Conservation (phyloP, 2,888 invertebrate genomes). For the Aquatica leii region DNA sequence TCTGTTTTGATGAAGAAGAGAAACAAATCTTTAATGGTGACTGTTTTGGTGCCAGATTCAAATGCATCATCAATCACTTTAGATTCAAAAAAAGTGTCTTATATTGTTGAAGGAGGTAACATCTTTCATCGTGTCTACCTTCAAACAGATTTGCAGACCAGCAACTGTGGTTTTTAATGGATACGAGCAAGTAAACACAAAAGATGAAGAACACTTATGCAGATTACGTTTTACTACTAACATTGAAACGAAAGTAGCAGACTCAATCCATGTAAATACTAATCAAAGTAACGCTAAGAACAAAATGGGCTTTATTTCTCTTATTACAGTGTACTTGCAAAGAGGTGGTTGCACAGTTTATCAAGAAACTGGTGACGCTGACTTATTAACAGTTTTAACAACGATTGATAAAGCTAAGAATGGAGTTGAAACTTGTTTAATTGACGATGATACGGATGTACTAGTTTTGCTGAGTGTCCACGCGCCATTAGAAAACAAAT, state of each 20-base stretch:
- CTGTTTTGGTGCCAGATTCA: background rate
- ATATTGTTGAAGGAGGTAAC: slow-evolving; percentile 15
- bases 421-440: too few species aligned
- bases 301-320: slow-evolving; percentile 8
- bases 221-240: slow-evolving; percentile 15
- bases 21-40: slow-evolving; percentile 10
- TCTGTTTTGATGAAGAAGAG: slow-evolving; percentile 9
- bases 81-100: background rate
- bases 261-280: slow-evolving; percentile 8
- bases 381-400: too few species aligned
- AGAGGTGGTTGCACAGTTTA: too few species aligned
- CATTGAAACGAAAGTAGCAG: too few species aligned
- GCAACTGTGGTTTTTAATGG: slow-evolving; percentile 9
- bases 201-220: slow-evolving; percentile 21
- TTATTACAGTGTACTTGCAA: too few species aligned
- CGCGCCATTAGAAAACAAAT: too few species aligned
- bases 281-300: slow-evolving; percentile 3
- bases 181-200: slow-evolving; percentile 19
- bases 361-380: too few species aligned
- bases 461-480: too few species aligned
- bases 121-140: slow-evolving; percentile 23
- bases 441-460: too few species aligned
- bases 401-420: too few species aligned
- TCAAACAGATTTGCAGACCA: slow-evolving; percentile 21
- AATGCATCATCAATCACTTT: too few species aligned